Evolutionary conservation across 2,888 invertebrate genomes (phyloP), one percentile per base, ranked within the genome.

Genomic region (Cataglyphis rosenhaueri): DNA sequence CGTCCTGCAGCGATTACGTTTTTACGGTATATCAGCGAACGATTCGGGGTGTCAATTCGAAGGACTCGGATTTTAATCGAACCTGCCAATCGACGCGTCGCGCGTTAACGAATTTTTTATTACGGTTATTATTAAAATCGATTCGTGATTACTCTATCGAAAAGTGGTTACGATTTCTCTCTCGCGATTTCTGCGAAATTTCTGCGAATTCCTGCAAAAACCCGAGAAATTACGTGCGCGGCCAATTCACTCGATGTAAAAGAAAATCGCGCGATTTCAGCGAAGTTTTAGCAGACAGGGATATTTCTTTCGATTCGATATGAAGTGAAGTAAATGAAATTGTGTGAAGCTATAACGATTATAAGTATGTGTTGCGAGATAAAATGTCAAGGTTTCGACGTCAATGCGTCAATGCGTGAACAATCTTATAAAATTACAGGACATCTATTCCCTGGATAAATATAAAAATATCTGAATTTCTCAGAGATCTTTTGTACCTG

Each of bases 11-110:
- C 61, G 61, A 38, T 73, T 73, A 61, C 76, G 73, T 85, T 89
- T 89, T 85, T 84, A 81, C 71, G 64, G 18, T 44, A 18, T 38
- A 78, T 70, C 71, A 44, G 66, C 61, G 52, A 83, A 78, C 38
- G 71, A 79, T 21, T 68, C 29, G n/a, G 52, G n/a, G 61, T 64
- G 81, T 82, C 78, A 61, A 86, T 64, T 64, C 29, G 41, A 76
- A 62, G 3, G n/a, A 75, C 18, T 48, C 29, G 18, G 64, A 81
- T 76, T 52, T 81, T 62, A 76, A 81, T 52, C 62, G 76, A 76
- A 25, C 73, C 57, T 10, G 25, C 78, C n/a, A 78, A 57, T 78
- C 32, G 71, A 70, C 71, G 18, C 38, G 74, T 59, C 44, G 32
- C 32, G 18, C 44, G 35, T 44, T 79, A 79, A 44, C 73, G 44